These are phyloP conservation scores for Pocillopora verrucosa DNA, from an alignment of 64 coral and sea anemone species.

Conservation along the genomic window DNA sequence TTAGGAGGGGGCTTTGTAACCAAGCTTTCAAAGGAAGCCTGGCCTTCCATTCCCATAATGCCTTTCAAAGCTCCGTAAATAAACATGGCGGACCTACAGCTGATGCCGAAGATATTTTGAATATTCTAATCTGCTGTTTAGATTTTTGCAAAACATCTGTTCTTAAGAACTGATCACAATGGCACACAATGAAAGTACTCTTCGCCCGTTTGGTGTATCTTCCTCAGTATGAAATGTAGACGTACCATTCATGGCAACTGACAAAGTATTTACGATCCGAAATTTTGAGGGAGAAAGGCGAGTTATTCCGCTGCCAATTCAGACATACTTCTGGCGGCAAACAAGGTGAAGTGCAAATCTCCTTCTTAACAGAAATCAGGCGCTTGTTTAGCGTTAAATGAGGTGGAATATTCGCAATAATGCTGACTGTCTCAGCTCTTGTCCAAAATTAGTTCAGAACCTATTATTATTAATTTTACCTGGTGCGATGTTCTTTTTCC, in stretches of 20 bases:
- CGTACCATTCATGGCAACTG: conserved; percentile 13
- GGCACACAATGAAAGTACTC: neutral
- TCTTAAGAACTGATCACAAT: neutral
- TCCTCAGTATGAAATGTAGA: neutral
- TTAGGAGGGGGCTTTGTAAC: neutral
- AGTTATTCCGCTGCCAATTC: conserved; percentile 90
- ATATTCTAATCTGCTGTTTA: neutral
- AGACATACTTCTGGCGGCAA: conserved; percentile 99
- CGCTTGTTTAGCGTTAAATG: neutral
- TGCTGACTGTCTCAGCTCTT: no score
- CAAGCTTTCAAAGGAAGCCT: neutral
- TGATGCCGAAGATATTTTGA: neutral
- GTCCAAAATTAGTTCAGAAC: no score
- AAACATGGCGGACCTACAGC: conserved; percentile 26
- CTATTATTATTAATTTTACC: no score
- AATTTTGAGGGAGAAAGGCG: conserved; percentile 88
- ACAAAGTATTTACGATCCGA: conserved; percentile 75
- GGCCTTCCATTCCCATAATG: neutral
- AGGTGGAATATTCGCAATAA: neutral
- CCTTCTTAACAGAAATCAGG: neutral
- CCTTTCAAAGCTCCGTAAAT: neutral
- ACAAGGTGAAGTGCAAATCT: conserved; percentile 70
- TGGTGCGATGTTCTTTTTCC: no score
- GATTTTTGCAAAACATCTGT: conserved; percentile 20
- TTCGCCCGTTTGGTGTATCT: neutral